Base-by-base conservation (phyloP, 2,888 invertebrate genomes). In the Tetragnatha montana region DNA sequence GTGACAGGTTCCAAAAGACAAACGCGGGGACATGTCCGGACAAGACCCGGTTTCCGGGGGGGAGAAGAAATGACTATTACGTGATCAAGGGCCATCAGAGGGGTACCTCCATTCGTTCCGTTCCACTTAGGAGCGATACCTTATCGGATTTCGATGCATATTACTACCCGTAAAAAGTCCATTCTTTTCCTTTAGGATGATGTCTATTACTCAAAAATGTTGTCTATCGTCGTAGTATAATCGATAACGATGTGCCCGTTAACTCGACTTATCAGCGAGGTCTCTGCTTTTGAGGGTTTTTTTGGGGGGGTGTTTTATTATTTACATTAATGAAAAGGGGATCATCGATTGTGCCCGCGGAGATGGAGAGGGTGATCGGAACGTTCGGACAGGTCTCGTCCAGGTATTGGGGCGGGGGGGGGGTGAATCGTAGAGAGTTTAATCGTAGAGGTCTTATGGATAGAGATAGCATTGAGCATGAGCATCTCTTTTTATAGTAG, bases 121-220 rank as follows among this genome's bases (percentile, higher is more conserved):
- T 78, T 76, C 79, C 35, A 83, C 68, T 85, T 19, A 8, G 47
- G 35, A 47, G 22, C 79, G 14, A 76, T 84, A 84, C 22, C 71
- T 73, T 85, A 85, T 85, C 79, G 85, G 71, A 79, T 85, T 85
- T 70, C 85, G 79, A 85, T 85, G 85, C 51, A 85, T 79, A 79
- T 85, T 85, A 85, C n/a, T 51, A 51, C 51, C 71, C 35, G 69
- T 70, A 49, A 85, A 82, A 85, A 85, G 85, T 69, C 35, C 71
- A 69, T 78, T 85, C 35, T 85, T 85, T 73, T 76, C 71, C 8
- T 49, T 1, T n/a, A 19, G 50, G 50, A 79, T 8, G 79, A 35
- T 35, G 50, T 50, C 85, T 85, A 79, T 85, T 85, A 79, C 49
- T 85, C 85, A 85, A 85, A 69, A 83, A 79, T 35, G 35, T 79